phyloP scores from a whole-genome alignment of 2,888 invertebrate genomes.

The Pasiphila rectangulata region DNA sequence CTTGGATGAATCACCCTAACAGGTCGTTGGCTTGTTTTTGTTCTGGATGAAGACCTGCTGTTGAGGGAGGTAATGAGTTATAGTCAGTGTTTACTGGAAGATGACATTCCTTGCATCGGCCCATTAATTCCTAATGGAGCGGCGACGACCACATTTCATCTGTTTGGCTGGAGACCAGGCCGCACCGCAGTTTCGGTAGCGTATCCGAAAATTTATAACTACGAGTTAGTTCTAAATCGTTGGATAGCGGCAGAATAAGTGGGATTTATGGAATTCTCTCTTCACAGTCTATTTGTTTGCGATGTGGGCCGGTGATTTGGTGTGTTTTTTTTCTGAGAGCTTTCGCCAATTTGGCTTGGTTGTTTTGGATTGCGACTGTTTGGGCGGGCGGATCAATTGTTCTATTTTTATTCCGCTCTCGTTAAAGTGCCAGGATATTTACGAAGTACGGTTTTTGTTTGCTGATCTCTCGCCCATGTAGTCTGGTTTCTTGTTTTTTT shows the following conservation, averaged over 20 bases:
- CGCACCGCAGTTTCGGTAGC: slow-evolving; percentile 68
- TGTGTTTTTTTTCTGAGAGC: slow-evolving; percentile 36
- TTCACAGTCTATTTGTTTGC: slow-evolving; percentile 62
- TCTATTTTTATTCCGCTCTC: slow-evolving; percentile 17
- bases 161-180: slow-evolving; percentile 75
- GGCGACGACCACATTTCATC: slow-evolving; percentile 74
- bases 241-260: slow-evolving; percentile 69
- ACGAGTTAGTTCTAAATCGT: slow-evolving; percentile 75
- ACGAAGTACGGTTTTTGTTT: slow-evolving; percentile 9
- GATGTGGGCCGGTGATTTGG: slow-evolving; percentile 34
- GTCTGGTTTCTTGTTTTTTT: background rate
- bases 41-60: slow-evolving; percentile 28
- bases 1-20: slow-evolving; percentile 61
- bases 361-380: slow-evolving; percentile 22
- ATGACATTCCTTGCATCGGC: slow-evolving; percentile 77
- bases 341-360: slow-evolving; percentile 35
- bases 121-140: slow-evolving; percentile 79
- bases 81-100: slow-evolving; percentile 71
- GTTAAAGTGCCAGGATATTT: slow-evolving; percentile 17
- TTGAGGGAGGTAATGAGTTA: slow-evolving; percentile 61
- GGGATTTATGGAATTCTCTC: slow-evolving; percentile 64
- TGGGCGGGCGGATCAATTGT: slow-evolving; percentile 20
- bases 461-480: slow-evolving; percentile 3
- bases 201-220: slow-evolving; percentile 75
- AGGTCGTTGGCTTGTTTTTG: slow-evolving; percentile 52